Evolutionary conservation across 2,113 vertebrate genomes (phyloP).

Genomic region (Erpornis zantholeuca): DNA sequence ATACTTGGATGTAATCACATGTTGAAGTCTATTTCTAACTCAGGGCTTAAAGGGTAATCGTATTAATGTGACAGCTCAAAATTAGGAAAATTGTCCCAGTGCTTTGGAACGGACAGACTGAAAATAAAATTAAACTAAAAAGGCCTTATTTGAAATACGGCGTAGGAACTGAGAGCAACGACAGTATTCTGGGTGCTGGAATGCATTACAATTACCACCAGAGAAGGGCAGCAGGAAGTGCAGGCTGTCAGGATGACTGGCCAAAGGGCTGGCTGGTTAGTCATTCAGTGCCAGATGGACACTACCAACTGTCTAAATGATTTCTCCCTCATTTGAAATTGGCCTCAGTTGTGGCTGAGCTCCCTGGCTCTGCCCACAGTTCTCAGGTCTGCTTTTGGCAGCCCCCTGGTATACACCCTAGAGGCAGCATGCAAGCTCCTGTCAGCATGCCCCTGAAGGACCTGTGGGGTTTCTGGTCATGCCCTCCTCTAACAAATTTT

Average conservation of each 20-base stretch:
- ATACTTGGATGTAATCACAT: not conserved
- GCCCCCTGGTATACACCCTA: not conserved
- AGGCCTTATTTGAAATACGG: not conserved
- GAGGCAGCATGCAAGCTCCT: not conserved
- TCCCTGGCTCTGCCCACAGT: not conserved
- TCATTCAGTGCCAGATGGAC: not conserved
- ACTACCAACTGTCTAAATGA: not conserved
- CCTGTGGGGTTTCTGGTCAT: not conserved
- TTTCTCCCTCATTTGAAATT: slow-evolving; percentile 21
- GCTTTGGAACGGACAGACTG: not conserved
- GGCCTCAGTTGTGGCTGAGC: not conserved
- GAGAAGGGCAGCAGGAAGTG: not conserved
- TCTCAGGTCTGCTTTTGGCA: not conserved
- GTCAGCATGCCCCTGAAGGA: not conserved
- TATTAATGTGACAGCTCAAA: not conserved
- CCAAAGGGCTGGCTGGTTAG: not conserved
- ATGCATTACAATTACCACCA: rapidly evolving
- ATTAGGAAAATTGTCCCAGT: not conserved
- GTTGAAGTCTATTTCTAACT: not conserved
- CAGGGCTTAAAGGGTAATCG: not conserved
- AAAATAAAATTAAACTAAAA: not conserved
- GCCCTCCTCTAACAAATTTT: not conserved
- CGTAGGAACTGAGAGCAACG: not conserved
- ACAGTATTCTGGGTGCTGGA: not conserved
- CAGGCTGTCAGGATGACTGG: not conserved